These are phyloP conservation scores for Crocuta crocuta DNA, from an alignment of 2,113 vertebrate genomes.

Conservation along the genomic window DNA sequence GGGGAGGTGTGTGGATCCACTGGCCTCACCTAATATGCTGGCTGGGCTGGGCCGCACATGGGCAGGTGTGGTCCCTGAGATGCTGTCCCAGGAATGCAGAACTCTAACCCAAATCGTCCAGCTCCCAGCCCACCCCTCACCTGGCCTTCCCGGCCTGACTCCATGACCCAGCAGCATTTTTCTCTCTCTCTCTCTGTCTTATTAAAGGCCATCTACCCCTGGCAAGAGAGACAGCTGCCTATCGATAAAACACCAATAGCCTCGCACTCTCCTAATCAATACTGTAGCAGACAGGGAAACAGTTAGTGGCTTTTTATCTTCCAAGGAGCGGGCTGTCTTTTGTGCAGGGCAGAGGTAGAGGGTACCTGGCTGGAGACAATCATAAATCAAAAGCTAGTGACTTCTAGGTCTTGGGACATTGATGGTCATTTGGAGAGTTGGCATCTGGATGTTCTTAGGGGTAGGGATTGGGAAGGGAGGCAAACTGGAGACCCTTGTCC, in stretches of 20 bases:
- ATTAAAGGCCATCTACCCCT: neutral
- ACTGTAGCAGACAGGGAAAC: slow-evolving; percentile 23
- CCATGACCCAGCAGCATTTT: neutral
- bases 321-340: slow-evolving; percentile 40
- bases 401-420: slow-evolving; percentile 56
- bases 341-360: neutral
- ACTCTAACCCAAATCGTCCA: neutral
- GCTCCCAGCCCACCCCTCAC: neutral
- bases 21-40: neutral
- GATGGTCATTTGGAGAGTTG: neutral
- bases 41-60: neutral
- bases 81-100: neutral
- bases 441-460: neutral
- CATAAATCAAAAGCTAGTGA: slow-evolving; percentile 63
- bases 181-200: neutral
- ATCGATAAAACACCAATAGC: neutral
- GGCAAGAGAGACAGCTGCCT: slow-evolving; percentile 21
- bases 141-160: neutral
- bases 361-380: neutral
- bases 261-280: slow-evolving; percentile 26
- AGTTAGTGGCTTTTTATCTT: slow-evolving; percentile 61
- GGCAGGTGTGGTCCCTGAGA: neutral
- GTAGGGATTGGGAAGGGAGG: neutral
- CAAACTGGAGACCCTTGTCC: neutral
- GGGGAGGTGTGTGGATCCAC: neutral